A percentile compares a stretch with the other conserved stretches of the same genome.
Evolutionary conservation across 2,113 vertebrate genomes (phyloP).

Genomic region (rabbit (Oryctolagus cuniculus)): mOryCun1.1 NC_091434.1:114300001-114300500

Average conservation of each 20-base stretch:
- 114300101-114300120: neutral
- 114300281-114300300: neutral
- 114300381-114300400: neutral
- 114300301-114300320: neutral
- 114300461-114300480: neutral
- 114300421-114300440: neutral
- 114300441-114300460: neutral
- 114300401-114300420: neutral
- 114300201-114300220: neutral
- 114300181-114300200: neutral
- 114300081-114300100: neutral
- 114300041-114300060: neutral
- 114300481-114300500: neutral
- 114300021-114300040: neutral
- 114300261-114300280: neutral
- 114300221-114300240: neutral
- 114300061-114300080: neutral
- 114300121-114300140: neutral
- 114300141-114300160: fast-evolving
- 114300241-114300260: neutral
- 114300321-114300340: neutral
- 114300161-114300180: no score
- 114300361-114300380: no score
- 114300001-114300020: neutral
- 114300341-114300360: neutral